phyloP scores from a whole-genome alignment of 1,140 invertebrate genomes.

The Plectus sambesii region DNA sequence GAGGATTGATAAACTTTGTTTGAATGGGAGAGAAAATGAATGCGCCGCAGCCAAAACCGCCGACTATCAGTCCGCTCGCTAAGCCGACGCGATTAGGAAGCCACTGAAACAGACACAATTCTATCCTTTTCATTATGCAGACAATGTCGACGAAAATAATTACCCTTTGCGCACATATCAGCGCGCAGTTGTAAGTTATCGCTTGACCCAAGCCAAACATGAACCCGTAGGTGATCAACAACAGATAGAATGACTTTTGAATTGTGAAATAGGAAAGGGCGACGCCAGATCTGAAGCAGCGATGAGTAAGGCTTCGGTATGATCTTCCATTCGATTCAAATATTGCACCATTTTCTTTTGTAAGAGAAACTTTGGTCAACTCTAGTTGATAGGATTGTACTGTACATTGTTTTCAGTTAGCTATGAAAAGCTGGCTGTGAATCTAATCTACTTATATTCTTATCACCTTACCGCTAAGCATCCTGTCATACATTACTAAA shows the following conservation, averaged over 20 bases:
- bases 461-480: too few relatives aligned
- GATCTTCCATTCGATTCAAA: too few relatives aligned
- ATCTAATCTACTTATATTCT: too few relatives aligned
- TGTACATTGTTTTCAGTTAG: too few relatives aligned
- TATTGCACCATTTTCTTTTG: too few relatives aligned
- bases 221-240: conserved; percentile 41
- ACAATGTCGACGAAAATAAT: conserved; percentile 40
- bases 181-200: conserved; percentile 33
- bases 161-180: conserved; percentile 3
- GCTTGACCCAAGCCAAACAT: conserved; percentile 44
- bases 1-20: conserved; percentile 34
- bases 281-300: conserved; percentile 36
- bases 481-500: too few relatives aligned
- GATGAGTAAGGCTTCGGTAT: too few relatives aligned
- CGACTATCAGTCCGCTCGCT: conserved; percentile 38
- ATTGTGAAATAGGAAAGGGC: conserved; percentile 39
- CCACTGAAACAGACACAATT: conserved; percentile 25
- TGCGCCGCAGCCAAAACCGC: conserved; percentile 42
- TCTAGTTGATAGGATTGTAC: too few relatives aligned
- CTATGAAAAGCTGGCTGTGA: too few relatives aligned
- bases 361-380: too few relatives aligned
- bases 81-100: conserved; percentile 39
- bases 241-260: conserved; percentile 30
- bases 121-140: conserved; percentile 30
- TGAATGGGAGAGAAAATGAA: conserved; percentile 45